Evolutionary conservation across 2,113 vertebrate genomes (phyloP).

Genomic region (Megaptera novaeangliae): DNA sequence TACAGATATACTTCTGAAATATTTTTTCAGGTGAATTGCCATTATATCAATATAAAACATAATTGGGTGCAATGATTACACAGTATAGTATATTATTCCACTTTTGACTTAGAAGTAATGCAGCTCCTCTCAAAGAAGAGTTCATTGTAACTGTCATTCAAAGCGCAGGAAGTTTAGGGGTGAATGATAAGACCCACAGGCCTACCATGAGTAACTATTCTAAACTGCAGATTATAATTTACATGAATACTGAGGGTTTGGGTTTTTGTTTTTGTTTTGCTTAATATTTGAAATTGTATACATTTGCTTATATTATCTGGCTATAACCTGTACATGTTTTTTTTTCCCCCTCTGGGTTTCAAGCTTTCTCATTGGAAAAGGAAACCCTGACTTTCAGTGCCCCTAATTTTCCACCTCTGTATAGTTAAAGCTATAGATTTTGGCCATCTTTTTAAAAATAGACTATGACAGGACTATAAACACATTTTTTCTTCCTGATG

Average conservation of each 20-base stretch:
- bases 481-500: background rate
- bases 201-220: background rate
- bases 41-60: background rate
- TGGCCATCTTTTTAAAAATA: constrained; percentile 27
- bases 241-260: background rate
- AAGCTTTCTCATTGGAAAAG: background rate
- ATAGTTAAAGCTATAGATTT: background rate
- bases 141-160: background rate
- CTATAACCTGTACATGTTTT: background rate
- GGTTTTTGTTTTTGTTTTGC: constrained; percentile 6
- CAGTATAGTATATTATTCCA: background rate
- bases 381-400: background rate
- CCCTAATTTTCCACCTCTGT: background rate
- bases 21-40: background rate
- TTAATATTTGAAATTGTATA: constrained; percentile 13
- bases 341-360: background rate
- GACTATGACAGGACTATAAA: background rate
- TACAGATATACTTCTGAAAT: background rate
- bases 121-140: background rate
- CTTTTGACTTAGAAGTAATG: background rate
- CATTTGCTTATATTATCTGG: background rate
- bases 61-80: background rate
- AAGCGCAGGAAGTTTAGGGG: background rate
- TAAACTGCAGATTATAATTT: background rate
- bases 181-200: background rate